These are phyloP conservation scores for Esox masquinongy DNA, from an alignment of 2,797 vertebrate species.

Conservation along the genomic window DNA sequence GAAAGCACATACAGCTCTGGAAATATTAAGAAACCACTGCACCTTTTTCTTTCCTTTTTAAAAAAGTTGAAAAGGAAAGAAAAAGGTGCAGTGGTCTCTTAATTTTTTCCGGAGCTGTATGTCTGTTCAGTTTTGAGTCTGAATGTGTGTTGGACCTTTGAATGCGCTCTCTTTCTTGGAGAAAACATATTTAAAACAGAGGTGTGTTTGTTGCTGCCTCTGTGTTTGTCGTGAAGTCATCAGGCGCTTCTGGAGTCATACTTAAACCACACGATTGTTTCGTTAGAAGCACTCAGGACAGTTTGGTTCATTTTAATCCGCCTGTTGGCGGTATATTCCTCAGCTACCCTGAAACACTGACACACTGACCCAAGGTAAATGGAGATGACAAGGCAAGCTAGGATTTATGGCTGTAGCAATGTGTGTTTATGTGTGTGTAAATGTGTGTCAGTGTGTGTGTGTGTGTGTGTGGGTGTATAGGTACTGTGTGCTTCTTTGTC, in stretches of 20 bases:
- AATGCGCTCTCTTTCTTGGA: background rate
- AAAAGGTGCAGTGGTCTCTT: no score
- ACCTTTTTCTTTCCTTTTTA: no score
- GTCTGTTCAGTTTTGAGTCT: no score
- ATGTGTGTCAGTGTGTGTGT: slow-evolving; percentile 17
- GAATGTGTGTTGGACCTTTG: background rate
- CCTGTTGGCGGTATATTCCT: no score
- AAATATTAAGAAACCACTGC: no score
- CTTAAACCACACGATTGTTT: no score
- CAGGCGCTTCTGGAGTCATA: background rate
- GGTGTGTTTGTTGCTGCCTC: background rate
- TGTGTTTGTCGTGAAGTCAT: background rate
- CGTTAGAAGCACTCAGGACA: no score
- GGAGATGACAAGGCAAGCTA: slow-evolving; percentile 4
- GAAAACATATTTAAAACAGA: no score
- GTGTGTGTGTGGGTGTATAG: slow-evolving; percentile 6
- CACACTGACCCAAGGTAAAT: background rate
- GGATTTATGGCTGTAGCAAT: background rate
- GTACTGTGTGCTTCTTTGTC: slow-evolving; percentile 46
- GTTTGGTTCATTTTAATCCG: no score
- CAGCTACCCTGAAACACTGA: background rate
- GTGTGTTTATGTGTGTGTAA: slow-evolving; percentile 13
- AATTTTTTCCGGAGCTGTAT: no score
- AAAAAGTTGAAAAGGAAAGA: no score
- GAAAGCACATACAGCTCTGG: background rate